A percentile compares a stretch with the other conserved stretches of the same genome.
These are phyloP conservation scores for Apogon talboti DNA, from an alignment of 2,797 vertebrate species.

Conservation along the genomic window DNA sequence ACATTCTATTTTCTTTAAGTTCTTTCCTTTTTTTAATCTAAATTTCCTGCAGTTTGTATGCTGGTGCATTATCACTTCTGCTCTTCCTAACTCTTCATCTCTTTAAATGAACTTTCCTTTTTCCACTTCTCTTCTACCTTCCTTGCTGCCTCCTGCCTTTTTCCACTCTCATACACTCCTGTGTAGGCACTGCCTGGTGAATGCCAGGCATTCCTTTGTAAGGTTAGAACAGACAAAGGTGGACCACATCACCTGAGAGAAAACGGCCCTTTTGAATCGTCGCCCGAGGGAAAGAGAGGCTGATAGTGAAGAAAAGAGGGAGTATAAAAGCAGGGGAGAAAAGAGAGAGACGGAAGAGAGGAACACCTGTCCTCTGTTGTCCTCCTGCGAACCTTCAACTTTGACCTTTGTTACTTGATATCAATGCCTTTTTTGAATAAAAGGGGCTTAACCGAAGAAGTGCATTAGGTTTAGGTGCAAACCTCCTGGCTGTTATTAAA, in stretches of 20 bases:
- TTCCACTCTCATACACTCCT: slow-evolving; percentile 27
- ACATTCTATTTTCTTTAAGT: slow-evolving; percentile 15
- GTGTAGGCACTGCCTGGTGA: slow-evolving; percentile 62
- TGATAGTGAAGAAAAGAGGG: slow-evolving; percentile 49
- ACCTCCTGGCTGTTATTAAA: slow-evolving; percentile 18
- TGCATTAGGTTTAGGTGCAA: slow-evolving; percentile 21
- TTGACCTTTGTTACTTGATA: slow-evolving; percentile 61
- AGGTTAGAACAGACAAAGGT: slow-evolving; percentile 82
- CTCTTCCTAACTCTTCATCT: not conserved
- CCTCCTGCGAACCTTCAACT: slow-evolving; percentile 62
- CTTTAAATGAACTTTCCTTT: slow-evolving; percentile 14
- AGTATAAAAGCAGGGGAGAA: slow-evolving; percentile 48
- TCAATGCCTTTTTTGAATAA: slow-evolving; percentile 36
- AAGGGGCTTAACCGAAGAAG: slow-evolving; percentile 32
- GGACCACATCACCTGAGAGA: slow-evolving; percentile 75
- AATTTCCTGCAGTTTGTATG: not conserved
- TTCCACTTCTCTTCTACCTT: slow-evolving; percentile 1
- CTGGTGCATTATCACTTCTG: not conserved
- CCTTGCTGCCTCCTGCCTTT: slow-evolving; percentile 22
- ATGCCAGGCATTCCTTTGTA: slow-evolving; percentile 84
- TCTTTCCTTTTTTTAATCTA: slow-evolving; percentile 4
- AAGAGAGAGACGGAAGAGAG: slow-evolving; percentile 36
- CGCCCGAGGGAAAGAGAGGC: slow-evolving; percentile 49
- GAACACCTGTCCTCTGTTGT: slow-evolving; percentile 63
- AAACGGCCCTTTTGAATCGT: slow-evolving; percentile 68